Conservation (phyloP, 2,888 invertebrate species). For the Metellina segmentata region DNA sequence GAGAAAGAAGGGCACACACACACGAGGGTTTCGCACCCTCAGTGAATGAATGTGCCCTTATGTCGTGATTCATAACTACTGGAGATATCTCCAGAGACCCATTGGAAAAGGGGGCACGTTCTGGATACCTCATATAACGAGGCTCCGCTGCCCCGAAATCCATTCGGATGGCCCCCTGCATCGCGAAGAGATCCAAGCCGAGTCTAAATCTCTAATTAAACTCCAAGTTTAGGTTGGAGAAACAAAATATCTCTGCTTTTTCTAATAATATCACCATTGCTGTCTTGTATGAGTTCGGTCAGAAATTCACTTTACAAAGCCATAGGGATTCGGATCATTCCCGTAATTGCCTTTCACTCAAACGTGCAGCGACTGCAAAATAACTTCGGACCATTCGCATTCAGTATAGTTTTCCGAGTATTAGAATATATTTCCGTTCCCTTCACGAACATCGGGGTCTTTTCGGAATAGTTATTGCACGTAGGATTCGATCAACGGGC, state of each 20-base stretch:
- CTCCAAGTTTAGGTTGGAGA: conserved; percentile 41
- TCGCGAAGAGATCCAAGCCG: conserved; percentile 15
- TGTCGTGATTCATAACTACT: conserved; percentile 76
- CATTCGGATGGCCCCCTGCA: conserved; percentile 44
- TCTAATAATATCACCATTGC: conserved; percentile 67
- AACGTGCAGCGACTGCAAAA: conserved; percentile 67
- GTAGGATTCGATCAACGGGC: background rate
- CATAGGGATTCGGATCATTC: conserved; percentile 64
- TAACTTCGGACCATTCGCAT: conserved; percentile 37
- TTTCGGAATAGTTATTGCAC: conserved; percentile 35
- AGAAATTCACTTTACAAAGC: conserved; percentile 69
- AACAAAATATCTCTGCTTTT: conserved; percentile 38
- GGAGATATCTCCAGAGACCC: conserved; percentile 48
- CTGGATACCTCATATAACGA: conserved; percentile 65
- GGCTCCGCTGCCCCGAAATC: conserved; percentile 38
- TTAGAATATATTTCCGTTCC: conserved; percentile 28
- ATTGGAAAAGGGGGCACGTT: conserved; percentile 71
- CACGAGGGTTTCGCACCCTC: conserved; percentile 45
- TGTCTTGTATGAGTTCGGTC: conserved; percentile 55
- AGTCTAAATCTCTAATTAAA: conserved; percentile 70
- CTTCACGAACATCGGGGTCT: background rate
- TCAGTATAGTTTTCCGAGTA: conserved; percentile 19
- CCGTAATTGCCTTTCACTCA: conserved; percentile 65
- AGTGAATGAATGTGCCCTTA: conserved; percentile 66
- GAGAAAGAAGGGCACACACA: background rate